Evolutionary conservation across 2,888 invertebrate genomes (phyloP).

Genomic region (Synanthedon myopaeformis): DNA sequence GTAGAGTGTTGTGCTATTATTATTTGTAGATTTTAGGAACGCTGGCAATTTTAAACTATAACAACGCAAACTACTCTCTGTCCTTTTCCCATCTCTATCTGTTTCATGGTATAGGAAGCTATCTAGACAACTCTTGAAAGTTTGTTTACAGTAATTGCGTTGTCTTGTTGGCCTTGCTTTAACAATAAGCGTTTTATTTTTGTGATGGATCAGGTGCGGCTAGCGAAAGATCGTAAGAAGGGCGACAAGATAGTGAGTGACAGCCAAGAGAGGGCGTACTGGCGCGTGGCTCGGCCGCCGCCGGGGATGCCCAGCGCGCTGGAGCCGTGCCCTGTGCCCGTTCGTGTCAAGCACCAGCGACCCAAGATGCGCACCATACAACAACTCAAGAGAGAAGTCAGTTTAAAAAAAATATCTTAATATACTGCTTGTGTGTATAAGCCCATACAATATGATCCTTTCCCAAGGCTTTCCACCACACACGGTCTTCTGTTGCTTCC

Average conservation of each 20-base stretch:
- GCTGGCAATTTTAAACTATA: no score
- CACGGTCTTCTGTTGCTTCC: no score
- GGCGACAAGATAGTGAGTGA: constrained; percentile 96
- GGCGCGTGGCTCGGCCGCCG: constrained; percentile 95
- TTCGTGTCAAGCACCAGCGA: constrained; percentile 76
- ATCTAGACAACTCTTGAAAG: no score
- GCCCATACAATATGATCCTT: no score
- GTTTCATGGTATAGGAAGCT: no score
- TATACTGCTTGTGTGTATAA: no score
- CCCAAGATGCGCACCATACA: constrained; percentile 80
- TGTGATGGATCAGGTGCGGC: constrained; percentile 74
- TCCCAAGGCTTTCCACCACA: no score
- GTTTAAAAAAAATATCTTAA: neutral
- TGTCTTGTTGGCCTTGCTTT: neutral
- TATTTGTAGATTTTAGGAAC: no score
- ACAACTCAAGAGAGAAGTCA: constrained; percentile 7
- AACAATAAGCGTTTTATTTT: neutral
- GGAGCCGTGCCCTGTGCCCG: constrained; percentile 88
- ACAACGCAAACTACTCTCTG: no score
- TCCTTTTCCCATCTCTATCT: no score
- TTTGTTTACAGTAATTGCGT: no score
- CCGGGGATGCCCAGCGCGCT: constrained; percentile 87
- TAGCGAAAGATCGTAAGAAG: constrained; percentile 95
- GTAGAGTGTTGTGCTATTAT: no score
- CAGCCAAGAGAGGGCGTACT: constrained; percentile 97